Conservation (phyloP, 2,113 vertebrate genomes). For the Hemiscyllium ocellatum region DNA sequence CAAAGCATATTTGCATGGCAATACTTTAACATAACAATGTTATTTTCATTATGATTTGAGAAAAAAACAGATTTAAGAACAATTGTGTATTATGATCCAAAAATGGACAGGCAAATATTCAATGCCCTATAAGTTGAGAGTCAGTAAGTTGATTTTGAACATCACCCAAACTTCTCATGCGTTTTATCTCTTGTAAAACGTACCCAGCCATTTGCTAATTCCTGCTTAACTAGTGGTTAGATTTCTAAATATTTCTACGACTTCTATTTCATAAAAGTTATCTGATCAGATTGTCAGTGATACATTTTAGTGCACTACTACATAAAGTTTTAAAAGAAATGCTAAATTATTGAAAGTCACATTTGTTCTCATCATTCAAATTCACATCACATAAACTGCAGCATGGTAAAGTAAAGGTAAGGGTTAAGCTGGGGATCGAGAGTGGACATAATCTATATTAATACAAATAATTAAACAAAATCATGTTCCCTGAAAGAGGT, state of each 20-base stretch:
- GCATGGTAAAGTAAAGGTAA: neutral
- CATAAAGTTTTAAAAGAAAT: neutral
- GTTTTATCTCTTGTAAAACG: neutral
- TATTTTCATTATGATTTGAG: too few relatives aligned
- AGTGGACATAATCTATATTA: neutral
- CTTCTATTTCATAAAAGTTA: neutral
- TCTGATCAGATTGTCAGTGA: neutral
- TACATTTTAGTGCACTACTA: neutral
- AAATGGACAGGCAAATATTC: neutral
- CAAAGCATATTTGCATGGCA: too few relatives aligned
- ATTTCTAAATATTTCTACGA: neutral
- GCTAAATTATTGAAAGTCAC: neutral
- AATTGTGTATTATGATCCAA: neutral
- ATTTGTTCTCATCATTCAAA: neutral
- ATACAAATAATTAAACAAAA: neutral
- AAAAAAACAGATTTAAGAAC: too few relatives aligned
- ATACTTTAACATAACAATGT: too few relatives aligned
- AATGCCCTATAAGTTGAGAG: neutral
- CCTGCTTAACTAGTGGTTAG: neutral
- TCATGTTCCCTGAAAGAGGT: neutral
- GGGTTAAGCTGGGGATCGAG: neutral
- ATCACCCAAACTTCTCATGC: neutral
- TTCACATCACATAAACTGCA: neutral
- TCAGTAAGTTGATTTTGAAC: neutral
- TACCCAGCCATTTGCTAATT: constrained; percentile 19